A percentile compares a stretch with the other conserved stretches of the same genome.
Conservation (phyloP, 2,113 vertebrate genomes). For the Apteryx mantelli region DNA sequence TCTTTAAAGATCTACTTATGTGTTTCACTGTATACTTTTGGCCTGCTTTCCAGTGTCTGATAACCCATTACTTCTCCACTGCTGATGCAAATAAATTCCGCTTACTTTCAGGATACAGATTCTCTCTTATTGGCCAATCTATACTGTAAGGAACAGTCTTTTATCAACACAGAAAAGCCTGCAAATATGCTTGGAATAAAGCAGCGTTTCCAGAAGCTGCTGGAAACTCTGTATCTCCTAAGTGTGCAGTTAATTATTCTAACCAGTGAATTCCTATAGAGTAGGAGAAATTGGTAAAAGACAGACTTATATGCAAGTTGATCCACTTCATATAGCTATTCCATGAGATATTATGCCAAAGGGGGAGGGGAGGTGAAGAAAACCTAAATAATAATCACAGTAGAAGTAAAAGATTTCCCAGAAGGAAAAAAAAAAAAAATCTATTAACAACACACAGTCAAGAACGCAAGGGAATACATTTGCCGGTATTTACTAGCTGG, state of each 20-base stretch:
- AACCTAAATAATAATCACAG: background rate
- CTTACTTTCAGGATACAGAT: background rate
- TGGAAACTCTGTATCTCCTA: background rate
- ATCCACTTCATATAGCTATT: background rate
- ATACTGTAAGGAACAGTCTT: background rate
- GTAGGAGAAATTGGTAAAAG: background rate
- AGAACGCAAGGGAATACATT: background rate
- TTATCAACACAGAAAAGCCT: background rate
- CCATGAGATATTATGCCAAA: background rate
- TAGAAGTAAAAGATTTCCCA: background rate
- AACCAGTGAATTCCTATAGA: background rate
- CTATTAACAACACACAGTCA: background rate
- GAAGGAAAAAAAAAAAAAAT: background rate
- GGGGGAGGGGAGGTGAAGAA: background rate
- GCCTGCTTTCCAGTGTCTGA: background rate
- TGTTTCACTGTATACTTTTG: background rate
- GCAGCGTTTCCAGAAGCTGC: background rate
- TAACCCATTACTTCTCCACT: background rate
- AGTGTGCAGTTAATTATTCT: background rate
- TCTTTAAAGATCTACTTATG: background rate
- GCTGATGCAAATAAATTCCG: background rate
- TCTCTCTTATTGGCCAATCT: background rate
- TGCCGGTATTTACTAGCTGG: background rate
- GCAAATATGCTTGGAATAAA: background rate
- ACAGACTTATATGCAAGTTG: background rate